Base-by-base conservation (phyloP, 2,113 vertebrate genomes). In the Bubalus kerabau region DNA sequence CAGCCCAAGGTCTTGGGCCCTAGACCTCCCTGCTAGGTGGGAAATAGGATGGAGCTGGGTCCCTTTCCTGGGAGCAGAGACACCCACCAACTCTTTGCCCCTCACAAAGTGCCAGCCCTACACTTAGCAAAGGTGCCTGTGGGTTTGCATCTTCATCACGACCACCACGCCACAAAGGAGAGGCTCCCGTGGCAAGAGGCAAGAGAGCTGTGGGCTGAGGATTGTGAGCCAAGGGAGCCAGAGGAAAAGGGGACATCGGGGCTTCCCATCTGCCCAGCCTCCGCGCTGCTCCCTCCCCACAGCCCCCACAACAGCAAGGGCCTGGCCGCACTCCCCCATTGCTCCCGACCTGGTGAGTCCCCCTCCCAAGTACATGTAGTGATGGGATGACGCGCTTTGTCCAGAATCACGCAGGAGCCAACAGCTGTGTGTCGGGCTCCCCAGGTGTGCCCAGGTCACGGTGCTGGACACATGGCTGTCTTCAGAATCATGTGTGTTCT, bases 271-370 rank as follows among this genome's bases (percentile, higher is more conserved):
- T 64, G 81, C 67, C 40, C 50, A 15, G 85, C 62, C 14, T 50
- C 9, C 1, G 16, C 2, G 0, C n/a, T 3, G 54, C 26, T 32
- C 32, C 54, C 7, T 3, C 1, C 3, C 7, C 9, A 48, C 19
- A 14, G 0, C 24, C 1, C 5, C 5, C 8, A 32, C 28, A 7
- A 1, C 23, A 3, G 52, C 91, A 9, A 2, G 1, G 1, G 16
- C 11, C n/a, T 12, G 15, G 13, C 23, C 14, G 0, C 4, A 0
- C 9, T 36, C 81, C 30, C 67, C 6, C 6, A 3, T 13, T 13
- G 15, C 67, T n/a, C 30, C 32, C 11, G 3, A 32, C 43, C 36
- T 26, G 71, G 57, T 21, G 7, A 26, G 21, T 14, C 4, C 26
- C 7, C 28, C 67, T 90, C 50, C 96, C 32, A 11, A 16, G 74